A percentile compares a stretch with the other conserved stretches of the same genome.
Conservation (phyloP, 1,140 invertebrate species). For the Panonychus citri region DNA sequence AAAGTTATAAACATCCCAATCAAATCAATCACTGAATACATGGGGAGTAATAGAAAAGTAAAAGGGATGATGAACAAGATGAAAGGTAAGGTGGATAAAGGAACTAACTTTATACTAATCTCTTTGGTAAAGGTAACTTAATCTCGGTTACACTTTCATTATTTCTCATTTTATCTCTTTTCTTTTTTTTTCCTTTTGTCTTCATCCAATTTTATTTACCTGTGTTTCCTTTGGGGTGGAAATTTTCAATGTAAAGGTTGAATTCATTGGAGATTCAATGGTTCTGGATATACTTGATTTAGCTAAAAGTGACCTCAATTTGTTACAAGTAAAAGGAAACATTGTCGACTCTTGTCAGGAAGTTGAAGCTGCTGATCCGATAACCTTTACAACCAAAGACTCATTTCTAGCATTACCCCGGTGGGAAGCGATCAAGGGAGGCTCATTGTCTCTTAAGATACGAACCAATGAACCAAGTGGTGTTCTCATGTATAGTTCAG, state of each 20-base stretch:
- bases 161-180: not conserved
- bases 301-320: slow-evolving; percentile 51
- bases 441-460: slow-evolving; percentile 74
- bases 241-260: slow-evolving; percentile 39
- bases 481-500: slow-evolving; percentile 71
- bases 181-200: not conserved
- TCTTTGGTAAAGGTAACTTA: not conserved
- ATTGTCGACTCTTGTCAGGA: slow-evolving; percentile 70
- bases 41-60: too few species aligned
- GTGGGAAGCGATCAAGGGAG: slow-evolving; percentile 61
- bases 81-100: too few species aligned
- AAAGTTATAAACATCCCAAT: too few species aligned
- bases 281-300: slow-evolving; percentile 67
- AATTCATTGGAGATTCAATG: slow-evolving; percentile 67
- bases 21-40: too few species aligned
- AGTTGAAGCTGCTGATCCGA: slow-evolving; percentile 53
- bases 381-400: slow-evolving; percentile 69
- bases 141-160: too few species aligned
- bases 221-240: not conserved
- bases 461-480: slow-evolving; percentile 82
- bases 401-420: slow-evolving; percentile 64
- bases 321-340: slow-evolving; percentile 63
- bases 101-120: not conserved
- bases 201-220: not conserved
- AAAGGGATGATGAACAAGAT: too few species aligned